These are phyloP conservation scores for Myiotriccus ornatus DNA, from an alignment of 2,797 vertebrate genomes.

Conservation along the genomic window DNA sequence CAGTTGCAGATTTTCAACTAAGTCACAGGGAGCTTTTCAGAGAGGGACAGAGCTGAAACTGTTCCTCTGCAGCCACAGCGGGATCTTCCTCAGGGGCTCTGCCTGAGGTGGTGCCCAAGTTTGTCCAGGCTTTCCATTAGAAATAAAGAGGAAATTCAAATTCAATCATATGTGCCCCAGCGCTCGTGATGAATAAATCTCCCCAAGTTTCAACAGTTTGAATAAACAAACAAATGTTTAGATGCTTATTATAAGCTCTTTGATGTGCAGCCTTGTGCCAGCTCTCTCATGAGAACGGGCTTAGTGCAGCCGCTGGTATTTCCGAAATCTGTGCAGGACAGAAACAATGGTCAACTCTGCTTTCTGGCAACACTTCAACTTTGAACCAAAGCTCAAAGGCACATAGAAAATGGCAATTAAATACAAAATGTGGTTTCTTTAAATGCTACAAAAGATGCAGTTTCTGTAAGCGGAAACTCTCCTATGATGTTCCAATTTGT, in stretches of 20 bases:
- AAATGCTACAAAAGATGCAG: fast-evolving
- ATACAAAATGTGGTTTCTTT: not conserved
- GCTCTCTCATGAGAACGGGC: conserved; percentile 42
- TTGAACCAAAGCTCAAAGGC: conserved; percentile 5
- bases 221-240: conserved; percentile 63
- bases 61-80: not conserved
- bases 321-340: not conserved
- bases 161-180: not conserved
- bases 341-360: not conserved
- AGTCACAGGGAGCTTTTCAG: not conserved
- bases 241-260: conserved; percentile 59
- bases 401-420: not conserved
- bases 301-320: conserved; percentile 45
- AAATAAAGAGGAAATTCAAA: not conserved
- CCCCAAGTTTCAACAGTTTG: conserved; percentile 3
- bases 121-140: not conserved
- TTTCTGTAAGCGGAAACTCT: not conserved
- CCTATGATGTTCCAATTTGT: not conserved
- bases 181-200: conserved; percentile 2
- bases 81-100: not conserved
- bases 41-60: not conserved
- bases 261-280: conserved; percentile 39
- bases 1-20: not conserved
- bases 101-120: not conserved
- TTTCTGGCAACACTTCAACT: conserved; percentile 32